A percentile compares a stretch with the other conserved stretches of the same genome.
These are phyloP conservation scores for Psammodynastes pulverulentus DNA, from an alignment of 2,113 vertebrate species.

Conservation along the genomic window DNA sequence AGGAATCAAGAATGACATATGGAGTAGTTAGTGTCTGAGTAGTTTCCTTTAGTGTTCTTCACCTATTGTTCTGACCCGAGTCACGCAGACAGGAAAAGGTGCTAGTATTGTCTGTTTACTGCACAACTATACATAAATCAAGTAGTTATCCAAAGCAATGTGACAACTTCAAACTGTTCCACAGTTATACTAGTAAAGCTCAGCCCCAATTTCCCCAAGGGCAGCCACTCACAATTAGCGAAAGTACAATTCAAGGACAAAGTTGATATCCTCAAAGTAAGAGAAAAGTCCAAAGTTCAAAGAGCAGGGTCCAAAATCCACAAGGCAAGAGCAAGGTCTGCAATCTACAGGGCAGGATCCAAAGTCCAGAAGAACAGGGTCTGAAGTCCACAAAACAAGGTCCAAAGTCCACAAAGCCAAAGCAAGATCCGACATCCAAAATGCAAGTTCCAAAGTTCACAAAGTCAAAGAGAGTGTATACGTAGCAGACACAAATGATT, in stretches of 20 bases:
- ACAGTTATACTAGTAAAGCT: not conserved
- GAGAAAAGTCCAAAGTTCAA: not conserved
- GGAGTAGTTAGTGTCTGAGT: not conserved
- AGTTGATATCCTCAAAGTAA: not conserved
- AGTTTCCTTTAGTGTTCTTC: not conserved
- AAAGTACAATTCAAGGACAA: not conserved
- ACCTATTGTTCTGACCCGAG: not conserved
- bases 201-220: not conserved
- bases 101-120: not conserved
- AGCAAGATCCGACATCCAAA: not conserved
- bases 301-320: not conserved
- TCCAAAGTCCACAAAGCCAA: not conserved
- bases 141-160: not conserved
- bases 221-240: not conserved
- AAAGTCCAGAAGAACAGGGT: not conserved
- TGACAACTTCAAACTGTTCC: not conserved
- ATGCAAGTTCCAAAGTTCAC: not conserved
- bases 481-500: not conserved
- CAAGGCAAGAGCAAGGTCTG: not conserved
- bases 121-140: not conserved
- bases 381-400: not conserved
- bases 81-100: not conserved
- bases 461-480: not conserved
- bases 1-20: not conserved
- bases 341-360: not conserved